Evolutionary conservation across 2,888 invertebrate genomes (phyloP), one percentile per base, ranked within the genome.

Genomic region (Yponomeuta malinellus): DNA sequence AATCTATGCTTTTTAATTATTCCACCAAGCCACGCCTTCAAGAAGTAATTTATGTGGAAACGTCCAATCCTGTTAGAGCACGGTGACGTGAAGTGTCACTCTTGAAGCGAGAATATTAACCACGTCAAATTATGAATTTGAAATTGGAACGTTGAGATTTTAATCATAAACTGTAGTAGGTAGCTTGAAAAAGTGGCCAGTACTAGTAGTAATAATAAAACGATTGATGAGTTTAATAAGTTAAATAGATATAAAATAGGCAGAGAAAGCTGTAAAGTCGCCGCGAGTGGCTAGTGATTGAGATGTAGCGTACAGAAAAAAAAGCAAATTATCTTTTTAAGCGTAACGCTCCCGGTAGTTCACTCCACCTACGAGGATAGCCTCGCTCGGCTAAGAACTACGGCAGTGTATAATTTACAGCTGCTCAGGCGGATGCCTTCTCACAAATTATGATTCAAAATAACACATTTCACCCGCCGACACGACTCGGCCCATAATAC

Each of bases 381-480:
- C 83, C 81, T 80, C 81, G 83, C 80, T 79, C 81, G 82, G 80
- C 37, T 52, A 68, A 70, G 63, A 71, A 63, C 63, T n/a, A 81
- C 80, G 79, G 78, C 79, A 83, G 76, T 74, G 75, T 81, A 83
- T 92, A 91, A 91, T 92, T 91, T 90, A 90, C 91, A 90, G 89
- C 89, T 91, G 89, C 84, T 89, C 87, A 84, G 82, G 83, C 87
- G 88, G 88, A 89, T 88, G 86, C 88, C 89, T 89, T 90, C 90
- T 86, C 90, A 90, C 90, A 90, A 92, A 91, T 92, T 92, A 92
- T 87, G 86, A 87, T 89, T 83, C 89, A 83, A 91, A 92, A 92
- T 91, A 92, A 92, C 91, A 92, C 89, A 90, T 88, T 83, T 86
- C 89, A 76, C 78, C 81, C 79, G 80, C 85, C 85, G 83, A 79